phyloP scores from a whole-genome alignment of 92 coral and sea anemone genomes.

The Heteractis magnifica region DNA sequence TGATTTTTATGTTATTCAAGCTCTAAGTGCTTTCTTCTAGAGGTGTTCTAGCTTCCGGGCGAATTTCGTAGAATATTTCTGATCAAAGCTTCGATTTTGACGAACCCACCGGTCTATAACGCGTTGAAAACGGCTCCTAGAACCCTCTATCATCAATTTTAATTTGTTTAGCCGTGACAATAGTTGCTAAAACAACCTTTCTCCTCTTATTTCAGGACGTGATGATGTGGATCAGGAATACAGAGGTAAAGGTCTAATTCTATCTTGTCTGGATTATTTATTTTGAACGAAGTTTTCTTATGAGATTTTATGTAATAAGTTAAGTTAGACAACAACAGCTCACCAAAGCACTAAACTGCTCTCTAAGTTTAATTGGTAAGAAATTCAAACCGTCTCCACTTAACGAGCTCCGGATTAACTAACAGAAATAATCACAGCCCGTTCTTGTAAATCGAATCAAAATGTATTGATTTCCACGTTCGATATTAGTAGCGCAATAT shows the following conservation, averaged over 20 bases:
- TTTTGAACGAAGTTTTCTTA: constrained; percentile 36
- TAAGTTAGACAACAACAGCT: neutral
- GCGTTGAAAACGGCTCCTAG: neutral
- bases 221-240: constrained; percentile 70
- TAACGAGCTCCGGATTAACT: neutral
- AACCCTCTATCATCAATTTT: constrained; percentile 20
- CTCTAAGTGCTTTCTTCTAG: neutral
- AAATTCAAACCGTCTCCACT: constrained; percentile 1
- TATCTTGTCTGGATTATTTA: constrained; percentile 47
- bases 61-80: neutral
- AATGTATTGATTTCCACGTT: constrained; percentile 12
- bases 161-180: constrained; percentile 6
- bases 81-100: constrained; percentile 21
- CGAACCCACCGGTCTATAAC: neutral
- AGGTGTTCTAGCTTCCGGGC: neutral
- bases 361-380: neutral
- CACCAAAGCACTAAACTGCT: neutral
- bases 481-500: neutral
- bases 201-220: constrained; percentile 65
- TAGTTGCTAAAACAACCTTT: constrained; percentile 31
- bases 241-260: constrained; percentile 46
- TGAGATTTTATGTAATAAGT: constrained; percentile 40
- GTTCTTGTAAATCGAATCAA: constrained; percentile 10
- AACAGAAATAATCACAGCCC: neutral
- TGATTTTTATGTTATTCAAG: neutral